Evolutionary conservation across 2,113 vertebrate species (phyloP).

Genomic region (Sphaerodactylus townsendi): DNA sequence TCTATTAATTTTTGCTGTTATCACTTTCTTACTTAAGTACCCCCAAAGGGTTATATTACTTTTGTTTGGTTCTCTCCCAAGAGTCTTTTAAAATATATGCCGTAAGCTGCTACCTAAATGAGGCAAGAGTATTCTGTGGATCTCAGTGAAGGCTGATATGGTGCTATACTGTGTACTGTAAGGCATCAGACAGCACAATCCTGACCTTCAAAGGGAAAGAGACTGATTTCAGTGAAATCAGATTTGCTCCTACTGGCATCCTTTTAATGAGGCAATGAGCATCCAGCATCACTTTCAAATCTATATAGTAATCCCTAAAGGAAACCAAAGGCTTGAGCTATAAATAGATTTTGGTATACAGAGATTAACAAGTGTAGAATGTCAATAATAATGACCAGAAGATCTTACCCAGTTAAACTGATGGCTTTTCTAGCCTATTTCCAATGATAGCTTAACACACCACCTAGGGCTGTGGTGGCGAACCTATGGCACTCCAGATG

Average conservation of each 20-base stretch:
- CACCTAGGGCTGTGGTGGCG: too few relatives aligned
- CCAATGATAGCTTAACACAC: too few relatives aligned
- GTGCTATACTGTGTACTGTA: background rate
- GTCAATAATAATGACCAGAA: too few relatives aligned
- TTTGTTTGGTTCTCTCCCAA: conserved; percentile 2
- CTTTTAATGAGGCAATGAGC: background rate
- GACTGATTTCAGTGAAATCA: background rate
- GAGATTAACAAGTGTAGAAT: background rate
- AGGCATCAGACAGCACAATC: background rate
- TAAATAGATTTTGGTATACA: background rate
- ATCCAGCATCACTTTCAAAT: background rate
- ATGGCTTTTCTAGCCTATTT: too few relatives aligned
- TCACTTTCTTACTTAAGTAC: conserved; percentile 35
- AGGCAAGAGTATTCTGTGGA: conserved; percentile 26
- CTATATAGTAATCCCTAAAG: background rate
- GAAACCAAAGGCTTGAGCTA: background rate
- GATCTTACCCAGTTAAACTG: too few relatives aligned
- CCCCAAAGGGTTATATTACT: conserved; percentile 33
- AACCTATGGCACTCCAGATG: too few relatives aligned
- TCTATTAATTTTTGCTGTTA: conserved; percentile 44
- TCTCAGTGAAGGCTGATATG: conserved; percentile 20
- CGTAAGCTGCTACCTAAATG: conserved; percentile 36
- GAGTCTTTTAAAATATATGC: conserved; percentile 29
- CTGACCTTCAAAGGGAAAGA: background rate
- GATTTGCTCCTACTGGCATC: background rate